Conservation (phyloP, 1,140 invertebrate genomes). For the Solen grandis region DNA sequence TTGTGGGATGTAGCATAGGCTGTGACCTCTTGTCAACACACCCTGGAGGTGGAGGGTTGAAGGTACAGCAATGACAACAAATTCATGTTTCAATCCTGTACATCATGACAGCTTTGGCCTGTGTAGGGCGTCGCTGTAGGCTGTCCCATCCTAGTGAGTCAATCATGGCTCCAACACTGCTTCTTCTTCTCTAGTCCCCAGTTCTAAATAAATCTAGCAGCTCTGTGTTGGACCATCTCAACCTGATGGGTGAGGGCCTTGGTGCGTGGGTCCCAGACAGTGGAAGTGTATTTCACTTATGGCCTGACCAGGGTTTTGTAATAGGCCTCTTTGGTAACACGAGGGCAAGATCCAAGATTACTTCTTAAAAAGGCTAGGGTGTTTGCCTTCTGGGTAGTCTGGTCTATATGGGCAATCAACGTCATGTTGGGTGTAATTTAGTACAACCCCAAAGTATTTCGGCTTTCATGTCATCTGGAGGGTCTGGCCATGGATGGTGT, state of each 20-base stretch:
- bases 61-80: too few species aligned
- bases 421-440: too few species aligned
- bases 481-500: not conserved
- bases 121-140: not conserved
- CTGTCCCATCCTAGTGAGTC: too few species aligned
- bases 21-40: not conserved
- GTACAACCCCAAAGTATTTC: slow-evolving; percentile 18
- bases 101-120: too few species aligned
- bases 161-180: too few species aligned
- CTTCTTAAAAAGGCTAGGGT: slow-evolving; percentile 33
- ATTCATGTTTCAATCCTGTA: slow-evolving; percentile 2
- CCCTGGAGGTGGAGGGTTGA: too few species aligned
- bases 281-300: slow-evolving; percentile 44
- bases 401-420: too few species aligned
- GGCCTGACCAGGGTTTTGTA: slow-evolving; percentile 32
- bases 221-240: slow-evolving; percentile 60
- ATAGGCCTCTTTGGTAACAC: not conserved
- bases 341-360: slow-evolving; percentile 26
- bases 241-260: too few species aligned
- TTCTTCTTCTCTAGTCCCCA: slow-evolving; percentile 5
- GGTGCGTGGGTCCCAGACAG: slow-evolving; percentile 54
- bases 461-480: not conserved
- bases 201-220: slow-evolving; percentile 35
- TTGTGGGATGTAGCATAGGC: too few species aligned
- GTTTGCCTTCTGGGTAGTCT: too few species aligned